Conservation (phyloP, 1,140 invertebrate species). For the Nymphalis io region DNA sequence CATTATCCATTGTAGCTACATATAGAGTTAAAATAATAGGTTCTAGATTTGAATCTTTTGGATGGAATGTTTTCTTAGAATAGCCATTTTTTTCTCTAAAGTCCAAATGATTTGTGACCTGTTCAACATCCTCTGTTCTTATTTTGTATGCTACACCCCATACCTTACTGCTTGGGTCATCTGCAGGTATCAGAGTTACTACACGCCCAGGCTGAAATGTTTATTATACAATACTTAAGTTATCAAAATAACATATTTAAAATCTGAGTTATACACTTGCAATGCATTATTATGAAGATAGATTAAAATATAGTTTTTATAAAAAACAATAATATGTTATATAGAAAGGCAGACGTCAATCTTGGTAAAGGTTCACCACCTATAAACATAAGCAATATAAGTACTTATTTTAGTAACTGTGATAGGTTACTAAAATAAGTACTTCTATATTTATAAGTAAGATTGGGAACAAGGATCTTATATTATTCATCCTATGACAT, state of each 20-base stretch:
- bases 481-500: too few relatives aligned
- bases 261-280: too few relatives aligned
- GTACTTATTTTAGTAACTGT: too few relatives aligned
- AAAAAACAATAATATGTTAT: too few relatives aligned
- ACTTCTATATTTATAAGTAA: too few relatives aligned
- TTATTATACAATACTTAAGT: background rate
- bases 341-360: too few relatives aligned
- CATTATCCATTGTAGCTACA: slow-evolving; percentile 90
- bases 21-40: slow-evolving; percentile 91
- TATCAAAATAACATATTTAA: slow-evolving; percentile 8
- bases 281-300: too few relatives aligned
- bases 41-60: slow-evolving; percentile 72
- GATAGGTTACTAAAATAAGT: too few relatives aligned
- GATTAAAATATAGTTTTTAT: too few relatives aligned
- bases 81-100: slow-evolving; percentile 96
- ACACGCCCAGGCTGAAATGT: slow-evolving; percentile 91
- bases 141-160: slow-evolving; percentile 97
- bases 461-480: too few relatives aligned
- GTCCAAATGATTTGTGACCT: slow-evolving; percentile 91
- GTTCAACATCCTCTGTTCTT: slow-evolving; percentile 83
- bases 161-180: slow-evolving; percentile 85
- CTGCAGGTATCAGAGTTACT: slow-evolving; percentile 89
- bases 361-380: too few relatives aligned
- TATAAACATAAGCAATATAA: too few relatives aligned
- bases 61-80: slow-evolving; percentile 87